phyloP scores from a whole-genome alignment of 2,888 invertebrate species.

The Drosophila mercatorum region DNA sequence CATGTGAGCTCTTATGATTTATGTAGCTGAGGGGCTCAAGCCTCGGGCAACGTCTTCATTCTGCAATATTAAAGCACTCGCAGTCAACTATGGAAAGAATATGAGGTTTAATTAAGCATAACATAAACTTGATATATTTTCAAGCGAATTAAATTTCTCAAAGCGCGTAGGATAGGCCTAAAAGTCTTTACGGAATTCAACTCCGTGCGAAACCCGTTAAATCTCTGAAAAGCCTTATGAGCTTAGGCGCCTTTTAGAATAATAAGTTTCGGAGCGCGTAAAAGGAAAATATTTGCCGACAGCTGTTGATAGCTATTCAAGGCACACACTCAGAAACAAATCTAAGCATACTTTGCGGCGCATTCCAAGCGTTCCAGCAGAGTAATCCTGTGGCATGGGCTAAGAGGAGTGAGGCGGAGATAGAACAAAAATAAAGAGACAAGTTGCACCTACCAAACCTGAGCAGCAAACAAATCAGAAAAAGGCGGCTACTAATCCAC shows the following conservation, averaged over 20 bases:
- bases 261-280: slow-evolving; percentile 61
- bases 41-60: not conserved
- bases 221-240: slow-evolving; percentile 49
- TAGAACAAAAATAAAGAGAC: slow-evolving; percentile 1
- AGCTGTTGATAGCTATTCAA: slow-evolving; percentile 65
- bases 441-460: slow-evolving; percentile 82
- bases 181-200: slow-evolving; percentile 1
- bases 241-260: slow-evolving; percentile 58
- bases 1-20: slow-evolving; percentile 35
- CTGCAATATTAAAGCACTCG: not conserved
- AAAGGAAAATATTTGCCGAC: slow-evolving; percentile 60
- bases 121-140: not conserved
- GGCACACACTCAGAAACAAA: slow-evolving; percentile 36
- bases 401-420: slow-evolving; percentile 33
- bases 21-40: slow-evolving; percentile 9
- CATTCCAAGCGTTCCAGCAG: slow-evolving; percentile 48
- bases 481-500: slow-evolving; percentile 85
- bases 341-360: slow-evolving; percentile 59
- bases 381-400: slow-evolving; percentile 55
- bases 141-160: slow-evolving; percentile 2
- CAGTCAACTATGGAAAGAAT: not conserved
- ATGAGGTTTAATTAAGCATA: not conserved
- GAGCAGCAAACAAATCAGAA: slow-evolving; percentile 83
- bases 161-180: slow-evolving; percentile 10
- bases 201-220: slow-evolving; percentile 25